Evolutionary conservation across 2,113 vertebrate species (phyloP).

Genomic region (Heliornis fulica): DNA sequence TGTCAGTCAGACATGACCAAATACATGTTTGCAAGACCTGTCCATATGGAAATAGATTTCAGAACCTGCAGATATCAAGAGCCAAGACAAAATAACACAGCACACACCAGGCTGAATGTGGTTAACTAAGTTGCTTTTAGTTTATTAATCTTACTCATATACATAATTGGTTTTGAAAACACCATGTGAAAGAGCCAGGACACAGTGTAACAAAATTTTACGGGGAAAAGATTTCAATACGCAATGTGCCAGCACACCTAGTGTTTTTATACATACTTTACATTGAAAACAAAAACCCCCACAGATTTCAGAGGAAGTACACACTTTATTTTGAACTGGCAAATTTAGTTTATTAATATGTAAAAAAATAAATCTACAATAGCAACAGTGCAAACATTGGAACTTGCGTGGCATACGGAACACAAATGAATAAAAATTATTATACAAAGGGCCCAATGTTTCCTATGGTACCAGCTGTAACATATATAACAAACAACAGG

Average conservation of each 20-base stretch:
- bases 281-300: neutral
- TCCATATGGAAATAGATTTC: neutral
- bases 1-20: neutral
- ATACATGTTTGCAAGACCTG: neutral
- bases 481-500: neutral
- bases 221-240: neutral
- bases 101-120: neutral
- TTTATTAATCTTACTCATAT: constrained; percentile 69
- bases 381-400: constrained; percentile 70
- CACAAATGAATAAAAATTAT: neutral
- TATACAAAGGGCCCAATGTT: neutral
- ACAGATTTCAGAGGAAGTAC: neutral
- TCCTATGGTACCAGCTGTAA: neutral
- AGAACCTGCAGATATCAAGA: neutral
- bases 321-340: neutral
- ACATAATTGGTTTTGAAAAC: constrained; percentile 42
- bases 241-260: neutral
- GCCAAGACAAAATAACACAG: neutral
- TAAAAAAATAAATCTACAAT: constrained; percentile 76
- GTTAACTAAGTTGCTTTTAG: constrained; percentile 46
- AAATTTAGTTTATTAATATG: constrained; percentile 61
- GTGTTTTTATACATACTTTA: constrained; percentile 35
- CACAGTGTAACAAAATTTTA: constrained; percentile 17
- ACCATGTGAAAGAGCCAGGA: neutral
- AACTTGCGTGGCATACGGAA: constrained; percentile 18